phyloP scores from a whole-genome alignment of 2,797 vertebrate genomes.

The Diglossa cyanea region DNA sequence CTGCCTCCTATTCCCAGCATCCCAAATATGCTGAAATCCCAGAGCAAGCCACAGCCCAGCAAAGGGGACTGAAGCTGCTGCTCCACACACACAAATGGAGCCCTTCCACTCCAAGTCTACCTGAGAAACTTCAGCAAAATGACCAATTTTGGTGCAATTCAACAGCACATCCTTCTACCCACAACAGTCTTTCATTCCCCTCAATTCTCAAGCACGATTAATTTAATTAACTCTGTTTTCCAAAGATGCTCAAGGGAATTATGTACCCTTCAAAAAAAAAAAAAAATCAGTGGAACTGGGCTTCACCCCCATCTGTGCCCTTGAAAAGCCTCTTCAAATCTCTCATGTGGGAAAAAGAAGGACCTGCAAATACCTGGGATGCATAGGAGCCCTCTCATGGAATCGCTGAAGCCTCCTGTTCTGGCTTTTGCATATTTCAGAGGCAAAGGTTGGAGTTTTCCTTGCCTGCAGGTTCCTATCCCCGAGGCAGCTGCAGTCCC shows the following conservation, averaged over 20 bases:
- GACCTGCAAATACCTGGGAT: neutral
- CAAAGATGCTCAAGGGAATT: neutral
- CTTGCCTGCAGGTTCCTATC: neutral
- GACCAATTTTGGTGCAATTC: neutral
- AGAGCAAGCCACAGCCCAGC: neutral
- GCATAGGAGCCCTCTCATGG: neutral
- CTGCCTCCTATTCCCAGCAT: conserved; percentile 4
- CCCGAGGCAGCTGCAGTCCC: neutral
- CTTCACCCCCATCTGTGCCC: neutral
- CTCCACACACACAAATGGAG: neutral
- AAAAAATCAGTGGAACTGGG: neutral
- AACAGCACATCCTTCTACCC: neutral
- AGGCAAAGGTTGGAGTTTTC: neutral
- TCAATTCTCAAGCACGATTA: neutral
- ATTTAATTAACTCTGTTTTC: neutral
- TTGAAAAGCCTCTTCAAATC: neutral
- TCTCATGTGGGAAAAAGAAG: neutral
- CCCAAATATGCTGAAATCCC: neutral
- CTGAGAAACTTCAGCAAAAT: neutral
- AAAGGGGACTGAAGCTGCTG: neutral
- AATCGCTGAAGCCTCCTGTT: neutral
- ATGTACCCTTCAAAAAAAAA: neutral
- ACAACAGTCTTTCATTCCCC: neutral
- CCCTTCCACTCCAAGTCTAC: neutral
- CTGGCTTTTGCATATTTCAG: neutral